Evolutionary conservation across 2,888 invertebrate genomes (phyloP), one percentile per base, ranked within the genome.

Genomic region (Prenolepis imparis): DNA sequence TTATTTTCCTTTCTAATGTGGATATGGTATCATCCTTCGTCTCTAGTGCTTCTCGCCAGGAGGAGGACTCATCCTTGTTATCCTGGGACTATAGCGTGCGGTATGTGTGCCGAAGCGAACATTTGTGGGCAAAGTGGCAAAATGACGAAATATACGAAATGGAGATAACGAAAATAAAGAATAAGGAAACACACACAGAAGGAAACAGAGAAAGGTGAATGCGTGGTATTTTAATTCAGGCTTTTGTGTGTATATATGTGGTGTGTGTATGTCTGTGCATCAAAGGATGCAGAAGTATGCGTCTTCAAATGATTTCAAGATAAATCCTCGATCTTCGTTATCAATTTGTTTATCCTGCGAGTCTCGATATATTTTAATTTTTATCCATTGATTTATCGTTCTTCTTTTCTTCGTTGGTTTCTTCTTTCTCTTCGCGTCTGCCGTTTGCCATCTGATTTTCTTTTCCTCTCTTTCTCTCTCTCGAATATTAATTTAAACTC

Each of bases 21-120:
- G 96, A 8, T 96, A 95, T 21, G 95, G 95, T 86, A 96, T 95
- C 95, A 87, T 96, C 95, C 89, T 96, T 96, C 57, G 80, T 67
- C 68, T 86, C 84, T 1, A 88, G 66, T 39, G 90, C 90, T n/a
- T 59, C 93, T 88, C 96, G 95, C 82, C 96, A 89, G 36, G 64
- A 63, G 91, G 92, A 72, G 91, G 92, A 72, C 89, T 92, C 87
- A 91, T 92, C 84, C 32, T 44, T 18, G 77, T 77, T 66, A 82
- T 72, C 55, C 66, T 77, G 67, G 24, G 77, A 59, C 48, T 61
- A n/a, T n/a, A 66, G 72, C 66, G 61, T 82, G 74, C 80, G 70
- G 63, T 80, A 87, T 68, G 80, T 84, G 82, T 87, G 77, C 83
- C 77, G 39, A 77, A 70, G 70, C 44, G 41, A 68, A 68, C 28